A percentile compares a stretch with the other conserved stretches of the same genome.
Conservation (phyloP, 2,113 vertebrate species). For the Platichthys flesus region DNA sequence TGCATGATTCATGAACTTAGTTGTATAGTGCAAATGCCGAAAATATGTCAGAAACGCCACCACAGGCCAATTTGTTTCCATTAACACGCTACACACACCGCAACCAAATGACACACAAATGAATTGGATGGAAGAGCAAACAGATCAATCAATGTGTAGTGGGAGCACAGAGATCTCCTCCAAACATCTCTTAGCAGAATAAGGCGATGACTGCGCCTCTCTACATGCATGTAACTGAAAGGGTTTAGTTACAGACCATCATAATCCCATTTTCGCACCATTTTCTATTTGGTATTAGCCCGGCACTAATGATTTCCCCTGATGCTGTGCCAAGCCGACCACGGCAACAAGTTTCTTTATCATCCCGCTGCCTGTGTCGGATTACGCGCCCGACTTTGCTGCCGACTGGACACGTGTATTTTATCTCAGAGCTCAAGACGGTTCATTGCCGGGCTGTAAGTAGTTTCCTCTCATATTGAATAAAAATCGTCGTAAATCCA, state of each 20-base stretch:
- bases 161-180: conserved; percentile 63
- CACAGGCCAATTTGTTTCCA: conserved; percentile 30
- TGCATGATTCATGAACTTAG: conserved; percentile 4
- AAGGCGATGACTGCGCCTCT: conserved; percentile 41
- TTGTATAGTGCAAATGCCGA: not conserved
- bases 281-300: conserved; percentile 57
- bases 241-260: conserved; percentile 47
- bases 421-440: conserved; percentile 18
- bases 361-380: conserved; percentile 15
- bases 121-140: conserved; percentile 63
- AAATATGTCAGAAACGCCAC: conserved; percentile 26
- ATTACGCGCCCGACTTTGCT: conserved; percentile 39
- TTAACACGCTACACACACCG: conserved; percentile 32
- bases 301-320: conserved; percentile 59
- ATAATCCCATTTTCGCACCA: conserved; percentile 61
- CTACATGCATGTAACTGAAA: conserved; percentile 47
- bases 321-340: conserved; percentile 40
- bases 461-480: conserved; percentile 19
- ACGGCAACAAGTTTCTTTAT: conserved; percentile 47
- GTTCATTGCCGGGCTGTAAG: conserved; percentile 7
- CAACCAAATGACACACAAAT: conserved; percentile 59
- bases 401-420: conserved; percentile 8
- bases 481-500: conserved; percentile 24
- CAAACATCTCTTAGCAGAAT: conserved; percentile 53
- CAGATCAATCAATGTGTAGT: conserved; percentile 65